Percentiles rank a stretch among this genome's conserved stretches.
These are phyloP conservation scores for Leptarthrus brevirostris DNA, from an alignment of 2,888 invertebrate species.

Conservation along the genomic window DNA sequence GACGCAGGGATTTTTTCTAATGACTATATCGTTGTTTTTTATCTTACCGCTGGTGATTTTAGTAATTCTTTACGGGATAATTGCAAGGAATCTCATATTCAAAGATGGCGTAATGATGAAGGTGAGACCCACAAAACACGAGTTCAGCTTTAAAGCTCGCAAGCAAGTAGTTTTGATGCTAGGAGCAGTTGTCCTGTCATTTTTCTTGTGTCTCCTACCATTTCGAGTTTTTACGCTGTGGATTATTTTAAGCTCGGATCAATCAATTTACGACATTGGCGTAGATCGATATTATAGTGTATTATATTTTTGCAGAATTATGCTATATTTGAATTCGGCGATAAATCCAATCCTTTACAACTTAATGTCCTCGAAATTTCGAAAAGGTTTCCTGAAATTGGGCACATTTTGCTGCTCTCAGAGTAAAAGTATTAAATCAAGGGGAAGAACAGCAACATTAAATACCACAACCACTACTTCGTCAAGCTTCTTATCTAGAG, in stretches of 20 bases:
- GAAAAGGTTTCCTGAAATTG: slow-evolving; percentile 80
- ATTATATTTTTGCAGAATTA: slow-evolving; percentile 84
- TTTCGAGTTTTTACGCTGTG: slow-evolving; percentile 85
- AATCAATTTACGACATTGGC: slow-evolving; percentile 76
- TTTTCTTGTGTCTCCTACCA: slow-evolving; percentile 89
- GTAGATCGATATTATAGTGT: slow-evolving; percentile 84
- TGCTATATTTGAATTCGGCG: slow-evolving; percentile 90
- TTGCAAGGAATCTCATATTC: slow-evolving; percentile 84
- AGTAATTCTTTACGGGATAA: slow-evolving; percentile 83
- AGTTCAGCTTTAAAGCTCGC: slow-evolving; percentile 79
- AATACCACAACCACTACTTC: slow-evolving; percentile 73
- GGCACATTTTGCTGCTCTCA: slow-evolving; percentile 67
- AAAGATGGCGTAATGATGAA: slow-evolving; percentile 73
- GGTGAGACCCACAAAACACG: slow-evolving; percentile 77
- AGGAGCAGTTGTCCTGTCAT: slow-evolving; percentile 86
- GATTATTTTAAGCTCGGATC: slow-evolving; percentile 81
- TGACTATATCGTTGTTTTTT: slow-evolving; percentile 84
- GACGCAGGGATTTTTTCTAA: slow-evolving; percentile 82
- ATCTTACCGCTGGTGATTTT: slow-evolving; percentile 83
- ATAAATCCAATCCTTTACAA: slow-evolving; percentile 93
- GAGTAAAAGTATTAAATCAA: slow-evolving; percentile 67
- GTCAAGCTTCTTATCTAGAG: slow-evolving; percentile 72
- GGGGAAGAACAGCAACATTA: slow-evolving; percentile 69
- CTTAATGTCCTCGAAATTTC: slow-evolving; percentile 90
- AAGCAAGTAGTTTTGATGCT: slow-evolving; percentile 89